Percentiles rank a stretch among this genome's conserved stretches.
Evolutionary conservation across 2,113 vertebrate genomes (phyloP).

Genomic region (Macaca fascicularis): DNA sequence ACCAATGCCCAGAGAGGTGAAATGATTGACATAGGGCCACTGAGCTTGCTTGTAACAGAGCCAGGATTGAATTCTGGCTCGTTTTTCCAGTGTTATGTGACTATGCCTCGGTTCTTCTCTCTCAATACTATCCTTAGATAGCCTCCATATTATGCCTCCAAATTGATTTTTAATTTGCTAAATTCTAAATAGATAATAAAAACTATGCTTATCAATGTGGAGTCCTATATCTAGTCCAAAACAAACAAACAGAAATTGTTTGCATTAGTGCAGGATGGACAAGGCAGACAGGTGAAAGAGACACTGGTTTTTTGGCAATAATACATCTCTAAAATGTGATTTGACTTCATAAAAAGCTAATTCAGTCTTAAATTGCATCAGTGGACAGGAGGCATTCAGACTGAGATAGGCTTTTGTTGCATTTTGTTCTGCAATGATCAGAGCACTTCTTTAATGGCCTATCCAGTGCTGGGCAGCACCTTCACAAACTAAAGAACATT

Average conservation of each 20-base stretch:
- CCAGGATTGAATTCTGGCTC: background rate
- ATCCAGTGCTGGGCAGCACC: rapidly evolving
- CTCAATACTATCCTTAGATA: background rate
- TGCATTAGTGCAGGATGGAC: background rate
- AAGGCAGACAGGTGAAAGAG: background rate
- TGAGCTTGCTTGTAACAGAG: rapidly evolving
- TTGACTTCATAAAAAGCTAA: background rate
- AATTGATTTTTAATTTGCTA: background rate
- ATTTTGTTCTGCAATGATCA: background rate
- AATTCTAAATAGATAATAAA: background rate
- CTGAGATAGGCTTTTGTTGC: background rate
- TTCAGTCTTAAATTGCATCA: background rate
- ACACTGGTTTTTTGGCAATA: background rate
- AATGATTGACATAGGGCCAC: background rate
- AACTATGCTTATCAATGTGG: background rate
- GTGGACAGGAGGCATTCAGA: rapidly evolving
- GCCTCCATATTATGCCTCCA: background rate
- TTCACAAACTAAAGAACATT: background rate
- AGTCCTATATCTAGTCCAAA: background rate
- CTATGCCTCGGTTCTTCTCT: background rate
- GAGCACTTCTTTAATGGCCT: background rate
- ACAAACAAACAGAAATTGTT: background rate
- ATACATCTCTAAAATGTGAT: background rate
- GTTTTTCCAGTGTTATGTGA: background rate
- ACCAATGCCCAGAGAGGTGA: background rate